phyloP scores from a whole-genome alignment of 2,888 invertebrate genomes.

The Masnerella sp. region DNA sequence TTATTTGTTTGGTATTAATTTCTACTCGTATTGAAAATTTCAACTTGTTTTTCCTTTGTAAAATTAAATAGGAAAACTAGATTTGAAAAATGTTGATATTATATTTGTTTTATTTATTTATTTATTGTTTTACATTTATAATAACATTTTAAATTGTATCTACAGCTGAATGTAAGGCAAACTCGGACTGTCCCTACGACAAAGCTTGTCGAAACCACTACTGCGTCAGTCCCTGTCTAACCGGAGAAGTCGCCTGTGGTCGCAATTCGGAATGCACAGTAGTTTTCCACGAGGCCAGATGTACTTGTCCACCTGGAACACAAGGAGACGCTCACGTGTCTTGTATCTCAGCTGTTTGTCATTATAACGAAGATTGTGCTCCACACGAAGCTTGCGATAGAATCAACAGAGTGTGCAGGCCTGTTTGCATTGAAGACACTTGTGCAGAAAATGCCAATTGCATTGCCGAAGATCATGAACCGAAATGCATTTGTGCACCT shows the following conservation, averaged over 20 bases:
- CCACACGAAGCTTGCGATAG: conserved; percentile 91
- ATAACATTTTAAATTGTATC: no score
- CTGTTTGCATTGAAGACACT: conserved; percentile 88
- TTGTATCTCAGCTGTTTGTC: conserved; percentile 90
- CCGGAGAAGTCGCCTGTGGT: conserved; percentile 84
- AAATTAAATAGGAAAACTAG: no score
- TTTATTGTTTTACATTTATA: no score
- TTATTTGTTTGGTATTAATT: conserved; percentile 70
- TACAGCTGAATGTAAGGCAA: conserved; percentile 88
- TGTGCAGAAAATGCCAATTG: conserved; percentile 90
- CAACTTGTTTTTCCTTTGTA: not conserved
- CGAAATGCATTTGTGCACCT: conserved; percentile 86
- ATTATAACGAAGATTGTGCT: conserved; percentile 93
- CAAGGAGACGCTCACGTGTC: conserved; percentile 90
- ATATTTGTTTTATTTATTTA: no score
- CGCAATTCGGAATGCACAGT: conserved; percentile 87
- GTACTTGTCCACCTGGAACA: conserved; percentile 90
- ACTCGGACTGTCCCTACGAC: conserved; percentile 90
- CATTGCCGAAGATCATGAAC: conserved; percentile 85
- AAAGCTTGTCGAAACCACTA: conserved; percentile 88
- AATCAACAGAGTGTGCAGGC: conserved; percentile 88
- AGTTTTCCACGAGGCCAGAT: conserved; percentile 87
- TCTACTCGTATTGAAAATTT: not conserved
- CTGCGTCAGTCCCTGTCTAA: conserved; percentile 88
- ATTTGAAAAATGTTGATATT: no score